phyloP scores from a whole-genome alignment of 2,888 invertebrate species.

The Rambutsinella grinnellia region DNA sequence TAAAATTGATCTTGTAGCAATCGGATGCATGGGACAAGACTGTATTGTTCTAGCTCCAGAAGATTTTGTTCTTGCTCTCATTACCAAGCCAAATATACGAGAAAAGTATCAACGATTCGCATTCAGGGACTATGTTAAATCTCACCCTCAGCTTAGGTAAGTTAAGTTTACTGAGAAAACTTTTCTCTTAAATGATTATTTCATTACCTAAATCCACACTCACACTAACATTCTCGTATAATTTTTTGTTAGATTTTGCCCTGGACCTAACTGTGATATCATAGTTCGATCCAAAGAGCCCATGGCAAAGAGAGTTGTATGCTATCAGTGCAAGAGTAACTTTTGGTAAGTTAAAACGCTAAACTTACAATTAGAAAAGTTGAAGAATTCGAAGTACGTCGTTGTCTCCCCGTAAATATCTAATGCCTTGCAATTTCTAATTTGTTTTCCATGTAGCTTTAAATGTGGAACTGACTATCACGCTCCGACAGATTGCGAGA shows the following conservation, averaged over 20 bases:
- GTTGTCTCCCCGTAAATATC: background rate
- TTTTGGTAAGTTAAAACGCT: conserved; percentile 80
- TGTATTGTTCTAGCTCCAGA: conserved; percentile 96
- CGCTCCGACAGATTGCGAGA: conserved; percentile 96
- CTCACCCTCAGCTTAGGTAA: conserved; percentile 81
- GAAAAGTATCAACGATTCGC: conserved; percentile 96
- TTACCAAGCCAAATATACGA: conserved; percentile 84
- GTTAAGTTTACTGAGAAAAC: background rate
- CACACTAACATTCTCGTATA: background rate
- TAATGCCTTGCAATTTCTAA: too few species aligned
- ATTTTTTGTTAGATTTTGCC: conserved; percentile 81
- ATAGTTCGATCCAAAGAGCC: conserved; percentile 87
- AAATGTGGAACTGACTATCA: conserved; percentile 98
- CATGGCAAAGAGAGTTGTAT: conserved; percentile 88
- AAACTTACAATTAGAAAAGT: conserved; percentile 55
- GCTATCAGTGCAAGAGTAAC: conserved; percentile 87
- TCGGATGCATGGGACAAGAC: conserved; percentile 97
- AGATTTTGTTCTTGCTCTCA: conserved; percentile 90
- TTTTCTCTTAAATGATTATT: background rate
- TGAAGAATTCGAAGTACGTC: background rate
- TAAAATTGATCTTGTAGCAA: conserved; percentile 75
- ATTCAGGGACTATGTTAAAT: conserved; percentile 95
- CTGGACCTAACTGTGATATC: conserved; percentile 94
- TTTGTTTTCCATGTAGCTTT: conserved; percentile 76
- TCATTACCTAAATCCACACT: background rate